Evolutionary conservation across 2,888 invertebrate genomes (phyloP).

Genomic region (Drosophila rubida): DNA sequence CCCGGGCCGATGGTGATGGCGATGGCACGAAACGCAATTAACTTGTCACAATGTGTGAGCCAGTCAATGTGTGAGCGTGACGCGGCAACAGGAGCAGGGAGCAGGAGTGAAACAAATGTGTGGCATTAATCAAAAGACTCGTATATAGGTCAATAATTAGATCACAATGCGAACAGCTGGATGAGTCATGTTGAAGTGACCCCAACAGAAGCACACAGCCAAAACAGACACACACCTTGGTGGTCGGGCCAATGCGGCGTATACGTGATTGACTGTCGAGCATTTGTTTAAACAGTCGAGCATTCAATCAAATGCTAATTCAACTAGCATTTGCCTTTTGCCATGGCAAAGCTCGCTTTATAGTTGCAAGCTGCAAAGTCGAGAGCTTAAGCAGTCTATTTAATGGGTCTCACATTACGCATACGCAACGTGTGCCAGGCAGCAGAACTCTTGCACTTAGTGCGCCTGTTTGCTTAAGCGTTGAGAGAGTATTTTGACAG

Average conservation of each 20-base stretch:
- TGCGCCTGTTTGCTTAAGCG: constrained; percentile 33
- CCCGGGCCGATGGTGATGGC: constrained; percentile 20
- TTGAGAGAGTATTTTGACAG: constrained; percentile 3
- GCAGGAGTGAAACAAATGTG: constrained; percentile 4
- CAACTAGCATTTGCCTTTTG: constrained; percentile 37
- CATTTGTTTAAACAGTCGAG: constrained; percentile 3
- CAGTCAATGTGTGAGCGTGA: neutral
- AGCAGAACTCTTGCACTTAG: neutral
- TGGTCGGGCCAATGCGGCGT: neutral
- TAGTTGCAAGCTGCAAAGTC: constrained; percentile 30
- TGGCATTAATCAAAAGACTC: constrained; percentile 30
- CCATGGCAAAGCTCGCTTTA: constrained; percentile 38
- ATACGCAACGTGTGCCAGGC: constrained; percentile 45
- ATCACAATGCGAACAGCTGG: constrained; percentile 6
- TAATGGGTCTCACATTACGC: constrained; percentile 49
- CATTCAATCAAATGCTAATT: neutral
- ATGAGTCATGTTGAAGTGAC: constrained; percentile 23
- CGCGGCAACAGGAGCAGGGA: neutral
- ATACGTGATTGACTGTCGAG: constrained; percentile 16
- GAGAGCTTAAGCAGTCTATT: constrained; percentile 54
- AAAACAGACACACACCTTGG: constrained; percentile 3
- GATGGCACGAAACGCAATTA: constrained; percentile 43
- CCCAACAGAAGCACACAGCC: constrained; percentile 1
- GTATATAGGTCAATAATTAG: constrained; percentile 30
- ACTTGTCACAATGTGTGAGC: constrained; percentile 21